A percentile compares a stretch with the other conserved stretches of the same genome.
These are phyloP conservation scores for Rhabdomys pumilio DNA, from an alignment of 2,797 vertebrate genomes.

Conservation along the genomic window DNA sequence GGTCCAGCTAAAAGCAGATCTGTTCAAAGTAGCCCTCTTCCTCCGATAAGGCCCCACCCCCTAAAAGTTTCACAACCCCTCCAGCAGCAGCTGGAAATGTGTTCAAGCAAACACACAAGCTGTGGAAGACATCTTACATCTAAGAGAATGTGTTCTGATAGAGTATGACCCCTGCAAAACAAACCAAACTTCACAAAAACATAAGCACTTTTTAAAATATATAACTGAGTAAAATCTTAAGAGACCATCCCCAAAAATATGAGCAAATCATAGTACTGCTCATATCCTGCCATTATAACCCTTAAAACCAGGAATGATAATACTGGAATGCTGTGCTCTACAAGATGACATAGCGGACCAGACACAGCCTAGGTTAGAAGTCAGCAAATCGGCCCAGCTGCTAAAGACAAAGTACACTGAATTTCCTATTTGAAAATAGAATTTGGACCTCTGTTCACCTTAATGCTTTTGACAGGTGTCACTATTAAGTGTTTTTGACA, in stretches of 20 bases:
- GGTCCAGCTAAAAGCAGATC: not conserved
- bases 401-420: not conserved
- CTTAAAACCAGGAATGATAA: not conserved
- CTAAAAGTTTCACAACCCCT: not conserved
- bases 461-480: not conserved
- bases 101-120: not conserved
- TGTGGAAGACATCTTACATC: not conserved
- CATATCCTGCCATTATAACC: not conserved
- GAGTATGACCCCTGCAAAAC: not conserved
- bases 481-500: not conserved
- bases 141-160: not conserved
- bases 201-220: not conserved
- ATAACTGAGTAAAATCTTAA: not conserved
- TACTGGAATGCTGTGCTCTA: accelerated
- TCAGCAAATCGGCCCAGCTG: not conserved
- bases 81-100: not conserved
- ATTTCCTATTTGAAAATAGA: not conserved
- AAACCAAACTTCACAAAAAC: not conserved
- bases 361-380: not conserved
- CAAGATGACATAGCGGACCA: no score
- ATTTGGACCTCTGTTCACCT: not conserved
- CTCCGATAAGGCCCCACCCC: not conserved
- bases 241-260: not conserved
- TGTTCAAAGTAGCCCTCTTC: not conserved
- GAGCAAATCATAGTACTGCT: not conserved